phyloP scores from a whole-genome alignment of 1,140 invertebrate genomes.

The Drosophila sp. region DNA sequence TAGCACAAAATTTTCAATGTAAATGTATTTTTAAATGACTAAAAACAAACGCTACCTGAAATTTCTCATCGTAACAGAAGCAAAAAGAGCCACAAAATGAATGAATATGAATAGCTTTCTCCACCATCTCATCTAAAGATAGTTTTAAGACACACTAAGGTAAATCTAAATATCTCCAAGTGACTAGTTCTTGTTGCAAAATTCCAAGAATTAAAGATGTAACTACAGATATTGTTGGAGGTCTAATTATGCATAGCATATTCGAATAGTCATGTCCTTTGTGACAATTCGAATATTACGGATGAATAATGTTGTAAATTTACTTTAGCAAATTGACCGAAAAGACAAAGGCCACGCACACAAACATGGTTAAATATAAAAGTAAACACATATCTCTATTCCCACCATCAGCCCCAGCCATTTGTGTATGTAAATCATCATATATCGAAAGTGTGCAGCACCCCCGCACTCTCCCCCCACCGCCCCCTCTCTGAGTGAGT shows the following conservation, averaged over 20 bases:
- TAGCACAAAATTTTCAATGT: too few species aligned
- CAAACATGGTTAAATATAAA: constrained; percentile 12
- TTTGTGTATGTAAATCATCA: constrained; percentile 10
- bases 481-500: too few species aligned
- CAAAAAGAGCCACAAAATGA: too few species aligned
- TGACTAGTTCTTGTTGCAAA: too few species aligned
- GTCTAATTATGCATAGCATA: background rate
- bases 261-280: background rate
- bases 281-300: background rate
- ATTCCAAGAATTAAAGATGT: too few species aligned
- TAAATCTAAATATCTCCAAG: too few species aligned
- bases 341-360: constrained; percentile 1
- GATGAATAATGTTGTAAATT: constrained; percentile 9
- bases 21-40: too few species aligned
- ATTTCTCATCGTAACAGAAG: too few species aligned
- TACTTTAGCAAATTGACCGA: constrained; percentile 9
- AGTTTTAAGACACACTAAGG: too few species aligned
- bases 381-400: background rate
- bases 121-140: too few species aligned
- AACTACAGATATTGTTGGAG: background rate
- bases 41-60: too few species aligned
- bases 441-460: background rate
- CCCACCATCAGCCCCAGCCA: background rate
- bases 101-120: too few species aligned
- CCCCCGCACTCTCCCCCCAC: background rate